Evolutionary conservation across 2,797 vertebrate species (phyloP).

Genomic region (Mionectes olivaceus): DNA sequence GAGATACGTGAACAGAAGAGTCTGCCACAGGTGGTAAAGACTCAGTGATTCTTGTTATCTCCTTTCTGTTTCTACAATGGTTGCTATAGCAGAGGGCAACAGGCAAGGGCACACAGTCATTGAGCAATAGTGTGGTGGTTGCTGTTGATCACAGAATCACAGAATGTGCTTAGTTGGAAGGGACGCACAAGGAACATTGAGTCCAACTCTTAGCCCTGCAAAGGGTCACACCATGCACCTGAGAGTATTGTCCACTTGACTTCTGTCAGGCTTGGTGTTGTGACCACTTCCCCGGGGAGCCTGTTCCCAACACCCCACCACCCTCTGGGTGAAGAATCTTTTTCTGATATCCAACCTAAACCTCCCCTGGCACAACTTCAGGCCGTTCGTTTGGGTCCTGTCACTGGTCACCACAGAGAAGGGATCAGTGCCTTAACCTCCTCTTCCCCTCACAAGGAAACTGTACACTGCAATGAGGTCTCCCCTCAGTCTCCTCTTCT

Average conservation of each 20-base stretch:
- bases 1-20: not conserved
- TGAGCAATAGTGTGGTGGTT: not conserved
- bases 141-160: not conserved
- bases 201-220: not conserved
- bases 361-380: not conserved
- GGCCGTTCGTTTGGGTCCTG: accelerated
- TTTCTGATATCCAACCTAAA: accelerated
- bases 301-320: not conserved
- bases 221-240: too few species aligned
- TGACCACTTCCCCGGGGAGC: not conserved
- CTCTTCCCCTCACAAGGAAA: accelerated
- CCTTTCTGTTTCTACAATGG: not conserved
- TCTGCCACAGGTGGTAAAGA: not conserved
- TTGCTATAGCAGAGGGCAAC: accelerated
- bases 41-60: not conserved
- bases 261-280: not conserved
- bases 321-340: not conserved
- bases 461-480: accelerated
- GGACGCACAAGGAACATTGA: not conserved
- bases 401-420: not conserved
- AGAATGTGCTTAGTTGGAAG: not conserved
- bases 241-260: not conserved
- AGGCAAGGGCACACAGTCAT: not conserved
- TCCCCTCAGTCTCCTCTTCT: not conserved
- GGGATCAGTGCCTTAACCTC: not conserved